Evolutionary conservation across 2,888 invertebrate species (phyloP).

Genomic region (Andrena trimmerana): DNA sequence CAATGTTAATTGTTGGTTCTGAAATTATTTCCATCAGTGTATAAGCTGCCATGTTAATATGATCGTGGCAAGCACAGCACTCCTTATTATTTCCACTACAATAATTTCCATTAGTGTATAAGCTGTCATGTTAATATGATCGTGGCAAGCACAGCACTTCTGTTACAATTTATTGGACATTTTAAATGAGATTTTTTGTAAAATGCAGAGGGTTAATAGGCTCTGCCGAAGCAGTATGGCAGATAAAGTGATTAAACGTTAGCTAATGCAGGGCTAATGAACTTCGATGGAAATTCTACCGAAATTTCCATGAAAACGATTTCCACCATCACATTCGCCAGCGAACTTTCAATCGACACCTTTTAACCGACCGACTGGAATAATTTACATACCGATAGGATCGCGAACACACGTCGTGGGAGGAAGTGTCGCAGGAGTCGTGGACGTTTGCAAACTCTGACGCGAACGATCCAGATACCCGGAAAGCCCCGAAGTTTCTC

Average conservation of each 20-base stretch:
- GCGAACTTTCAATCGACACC: conserved; percentile 50
- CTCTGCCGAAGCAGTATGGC: too few relatives aligned
- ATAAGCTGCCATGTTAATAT: too few relatives aligned
- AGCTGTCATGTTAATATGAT: too few relatives aligned
- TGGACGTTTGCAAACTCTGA: conserved; percentile 43
- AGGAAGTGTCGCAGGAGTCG: conserved; percentile 33
- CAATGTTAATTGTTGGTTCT: too few relatives aligned
- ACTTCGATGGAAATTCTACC: not conserved
- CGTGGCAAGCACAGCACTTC: too few relatives aligned
- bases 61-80: too few relatives aligned
- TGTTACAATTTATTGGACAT: too few relatives aligned
- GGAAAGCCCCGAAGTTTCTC: conserved; percentile 42
- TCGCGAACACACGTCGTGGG: conserved; percentile 35
- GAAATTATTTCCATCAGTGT: too few relatives aligned
- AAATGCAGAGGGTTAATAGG: not conserved
- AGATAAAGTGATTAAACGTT: not conserved
- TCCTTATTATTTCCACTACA: too few relatives aligned
- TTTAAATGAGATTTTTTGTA: too few relatives aligned
- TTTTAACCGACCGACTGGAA: conserved; percentile 14
- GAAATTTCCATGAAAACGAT: not conserved
- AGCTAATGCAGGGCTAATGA: not conserved
- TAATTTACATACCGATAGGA: conserved; percentile 50
- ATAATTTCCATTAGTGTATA: too few relatives aligned
- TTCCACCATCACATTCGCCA: not conserved
- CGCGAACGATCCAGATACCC: conserved; percentile 47